Percentiles rank a stretch among this genome's conserved stretches.
phyloP scores from a whole-genome alignment of 2,797 vertebrate species.

The Euthynnus affinis region DNA sequence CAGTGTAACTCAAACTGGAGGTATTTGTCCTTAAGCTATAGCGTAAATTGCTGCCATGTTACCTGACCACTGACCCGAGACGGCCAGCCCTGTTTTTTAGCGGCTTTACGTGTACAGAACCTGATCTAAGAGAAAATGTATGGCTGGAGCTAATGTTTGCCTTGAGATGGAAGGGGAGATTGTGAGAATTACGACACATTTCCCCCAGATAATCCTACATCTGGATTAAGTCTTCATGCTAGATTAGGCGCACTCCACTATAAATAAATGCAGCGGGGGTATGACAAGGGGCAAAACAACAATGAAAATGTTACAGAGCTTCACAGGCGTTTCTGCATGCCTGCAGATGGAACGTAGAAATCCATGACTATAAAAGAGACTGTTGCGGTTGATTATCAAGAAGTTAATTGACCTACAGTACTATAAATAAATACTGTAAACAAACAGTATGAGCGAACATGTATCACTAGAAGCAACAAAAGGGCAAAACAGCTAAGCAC shows the following conservation, averaged over 20 bases:
- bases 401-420: background rate
- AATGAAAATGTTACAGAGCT: conserved; percentile 23
- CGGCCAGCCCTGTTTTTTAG: background rate
- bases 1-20: background rate
- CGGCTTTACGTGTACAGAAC: conserved; percentile 34
- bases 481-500: too few species aligned
- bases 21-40: conserved; percentile 34
- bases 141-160: conserved; percentile 35
- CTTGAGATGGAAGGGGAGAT: conserved; percentile 52
- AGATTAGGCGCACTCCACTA: conserved; percentile 45
- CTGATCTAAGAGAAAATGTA: conserved; percentile 41
- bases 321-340: conserved; percentile 17
- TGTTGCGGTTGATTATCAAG: background rate
- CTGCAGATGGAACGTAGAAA: background rate
- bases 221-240: conserved; percentile 65
- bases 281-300: conserved; percentile 40
- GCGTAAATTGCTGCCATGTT: conserved; percentile 36
- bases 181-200: conserved; percentile 64
- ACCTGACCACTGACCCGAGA: conserved; percentile 39
- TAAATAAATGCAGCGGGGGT: conserved; percentile 42
- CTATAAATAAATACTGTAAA: background rate
- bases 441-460: background rate
- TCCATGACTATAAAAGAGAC: background rate
- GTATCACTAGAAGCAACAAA: background rate
- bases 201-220: conserved; percentile 66